These are phyloP conservation scores for Macrosteles quadrilineatus DNA, from an alignment of 1,140 invertebrate species.

Conservation along the genomic window DNA sequence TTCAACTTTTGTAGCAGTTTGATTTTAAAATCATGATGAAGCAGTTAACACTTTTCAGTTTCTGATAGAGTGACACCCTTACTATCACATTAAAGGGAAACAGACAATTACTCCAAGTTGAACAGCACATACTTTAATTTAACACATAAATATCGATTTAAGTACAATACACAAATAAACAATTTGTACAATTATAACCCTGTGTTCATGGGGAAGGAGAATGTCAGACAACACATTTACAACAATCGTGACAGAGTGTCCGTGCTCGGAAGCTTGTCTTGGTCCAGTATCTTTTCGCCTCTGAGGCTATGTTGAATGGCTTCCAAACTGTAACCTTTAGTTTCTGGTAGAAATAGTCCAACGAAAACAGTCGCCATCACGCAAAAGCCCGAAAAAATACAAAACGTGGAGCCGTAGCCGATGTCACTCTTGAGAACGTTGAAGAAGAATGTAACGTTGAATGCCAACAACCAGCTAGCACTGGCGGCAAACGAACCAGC, in stretches of 20 bases:
- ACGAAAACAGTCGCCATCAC: slow-evolving; percentile 68
- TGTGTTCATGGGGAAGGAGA: too few species aligned
- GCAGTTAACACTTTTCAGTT: too few species aligned
- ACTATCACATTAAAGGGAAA: too few species aligned
- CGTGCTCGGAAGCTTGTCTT: background rate
- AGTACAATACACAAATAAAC: too few species aligned
- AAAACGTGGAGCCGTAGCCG: slow-evolving; percentile 75
- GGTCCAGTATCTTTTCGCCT: background rate
- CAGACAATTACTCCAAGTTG: too few species aligned
- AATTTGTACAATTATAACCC: too few species aligned
- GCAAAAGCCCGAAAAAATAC: slow-evolving; percentile 77
- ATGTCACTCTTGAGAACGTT: slow-evolving; percentile 52
- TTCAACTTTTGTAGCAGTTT: too few species aligned
- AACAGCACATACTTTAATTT: too few species aligned
- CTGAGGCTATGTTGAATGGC: background rate
- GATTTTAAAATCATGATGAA: too few species aligned
- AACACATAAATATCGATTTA: too few species aligned
- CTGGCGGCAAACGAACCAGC: slow-evolving; percentile 55
- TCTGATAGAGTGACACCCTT: too few species aligned
- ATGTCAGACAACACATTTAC: background rate
- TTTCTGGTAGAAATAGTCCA: slow-evolving; percentile 79
- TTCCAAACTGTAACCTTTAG: slow-evolving; percentile 66
- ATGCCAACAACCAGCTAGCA: slow-evolving; percentile 55
- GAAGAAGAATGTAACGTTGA: slow-evolving; percentile 57
- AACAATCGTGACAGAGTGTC: background rate